Evolutionary conservation across 2,888 invertebrate genomes (phyloP).

Genomic region (Cataglyphis albicans): DNA sequence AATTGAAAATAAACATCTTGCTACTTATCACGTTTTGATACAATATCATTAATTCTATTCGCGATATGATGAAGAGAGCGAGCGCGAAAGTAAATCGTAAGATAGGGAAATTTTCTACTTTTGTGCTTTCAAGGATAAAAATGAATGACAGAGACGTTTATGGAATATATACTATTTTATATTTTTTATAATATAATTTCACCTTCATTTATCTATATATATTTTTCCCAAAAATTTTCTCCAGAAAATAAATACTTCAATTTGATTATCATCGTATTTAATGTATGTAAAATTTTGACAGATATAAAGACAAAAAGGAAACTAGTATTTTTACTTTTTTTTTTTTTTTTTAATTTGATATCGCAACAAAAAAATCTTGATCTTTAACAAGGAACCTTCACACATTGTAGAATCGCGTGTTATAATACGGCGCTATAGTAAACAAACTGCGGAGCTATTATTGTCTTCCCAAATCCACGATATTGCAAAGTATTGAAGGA

Average conservation of each 20-base stretch:
- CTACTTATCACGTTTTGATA: slow-evolving; percentile 25
- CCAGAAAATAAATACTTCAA: not conserved
- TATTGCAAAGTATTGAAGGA: slow-evolving; percentile 7
- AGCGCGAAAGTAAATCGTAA: not conserved
- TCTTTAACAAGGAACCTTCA: not conserved
- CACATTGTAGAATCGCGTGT: not conserved
- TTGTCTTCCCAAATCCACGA: slow-evolving; percentile 12
- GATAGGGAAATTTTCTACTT: not conserved
- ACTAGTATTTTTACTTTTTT: not conserved
- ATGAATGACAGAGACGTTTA: not conserved
- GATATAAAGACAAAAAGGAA: not conserved
- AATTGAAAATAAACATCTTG: slow-evolving; percentile 39
- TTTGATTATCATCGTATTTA: not conserved
- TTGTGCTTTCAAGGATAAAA: not conserved
- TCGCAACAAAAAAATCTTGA: not conserved
- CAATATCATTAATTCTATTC: slow-evolving; percentile 31
- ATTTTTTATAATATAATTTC: too few species aligned
- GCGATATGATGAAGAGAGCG: not conserved
- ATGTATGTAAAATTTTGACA: not conserved
- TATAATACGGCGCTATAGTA: not conserved
- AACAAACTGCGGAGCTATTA: slow-evolving; percentile 1
- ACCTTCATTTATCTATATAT: too few species aligned
- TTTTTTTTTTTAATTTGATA: not conserved
- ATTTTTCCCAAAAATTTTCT: not conserved
- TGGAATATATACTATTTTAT: not conserved